These are phyloP conservation scores for Catocala nupta DNA, from an alignment of 2,888 invertebrate genomes.

Conservation along the genomic window DNA sequence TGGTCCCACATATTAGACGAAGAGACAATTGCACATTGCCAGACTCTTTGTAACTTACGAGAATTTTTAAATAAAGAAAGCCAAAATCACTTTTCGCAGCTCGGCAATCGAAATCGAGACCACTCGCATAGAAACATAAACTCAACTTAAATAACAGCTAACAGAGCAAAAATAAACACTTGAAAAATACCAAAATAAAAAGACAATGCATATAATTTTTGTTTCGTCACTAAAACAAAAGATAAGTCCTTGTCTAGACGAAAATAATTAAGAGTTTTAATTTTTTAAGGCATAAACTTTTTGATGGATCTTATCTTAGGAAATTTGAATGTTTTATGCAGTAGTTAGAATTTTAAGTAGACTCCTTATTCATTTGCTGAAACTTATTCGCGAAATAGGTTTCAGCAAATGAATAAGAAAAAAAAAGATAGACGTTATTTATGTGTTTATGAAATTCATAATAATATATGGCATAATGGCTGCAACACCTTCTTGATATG, in stretches of 20 bases:
- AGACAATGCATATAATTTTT: not conserved
- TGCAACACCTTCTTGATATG: too few relatives aligned
- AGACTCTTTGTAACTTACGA: too few relatives aligned
- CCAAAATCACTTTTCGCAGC: too few relatives aligned
- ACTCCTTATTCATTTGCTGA: not conserved
- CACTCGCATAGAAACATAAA: not conserved
- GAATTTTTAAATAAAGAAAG: too few relatives aligned
- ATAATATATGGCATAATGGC: too few relatives aligned
- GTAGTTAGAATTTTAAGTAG: conserved; percentile 16
- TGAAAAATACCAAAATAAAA: conserved; percentile 10
- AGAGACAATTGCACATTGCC: too few relatives aligned
- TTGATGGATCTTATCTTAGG: conserved; percentile 12
- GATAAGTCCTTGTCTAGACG: conserved; percentile 33
- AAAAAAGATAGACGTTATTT: too few relatives aligned
- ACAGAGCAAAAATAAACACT: not conserved
- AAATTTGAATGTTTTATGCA: conserved; percentile 32
- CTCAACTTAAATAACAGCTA: not conserved
- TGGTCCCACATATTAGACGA: too few relatives aligned
- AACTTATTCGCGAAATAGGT: not conserved
- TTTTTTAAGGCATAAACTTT: conserved; percentile 25
- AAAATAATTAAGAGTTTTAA: conserved; percentile 26
- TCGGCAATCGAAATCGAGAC: too few relatives aligned
- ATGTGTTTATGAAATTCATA: too few relatives aligned
- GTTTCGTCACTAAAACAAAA: conserved; percentile 18
- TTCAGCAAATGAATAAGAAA: too few relatives aligned